These are phyloP conservation scores for Hesperophylax magnus DNA, from an alignment of 1,140 invertebrate genomes.

Conservation along the genomic window DNA sequence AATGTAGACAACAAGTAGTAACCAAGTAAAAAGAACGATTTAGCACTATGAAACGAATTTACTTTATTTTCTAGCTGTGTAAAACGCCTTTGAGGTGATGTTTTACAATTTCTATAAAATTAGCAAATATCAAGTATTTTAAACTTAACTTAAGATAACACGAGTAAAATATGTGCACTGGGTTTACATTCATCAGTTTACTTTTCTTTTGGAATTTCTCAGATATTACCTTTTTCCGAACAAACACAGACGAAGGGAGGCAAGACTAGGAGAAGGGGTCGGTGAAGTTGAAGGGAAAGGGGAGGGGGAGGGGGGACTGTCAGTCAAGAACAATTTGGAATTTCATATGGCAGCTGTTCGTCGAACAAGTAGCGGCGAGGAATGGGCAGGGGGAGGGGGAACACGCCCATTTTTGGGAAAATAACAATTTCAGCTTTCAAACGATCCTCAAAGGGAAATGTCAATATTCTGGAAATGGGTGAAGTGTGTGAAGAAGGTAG, in stretches of 20 bases:
- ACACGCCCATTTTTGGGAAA: slow-evolving; percentile 37
- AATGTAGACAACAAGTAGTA: no score
- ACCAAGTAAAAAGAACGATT: no score
- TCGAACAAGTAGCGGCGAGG: slow-evolving; percentile 5
- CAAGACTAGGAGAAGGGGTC: slow-evolving; percentile 12
- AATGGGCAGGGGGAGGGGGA: not conserved
- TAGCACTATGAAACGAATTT: no score
- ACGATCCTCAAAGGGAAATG: slow-evolving; percentile 15
- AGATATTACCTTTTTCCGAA: slow-evolving; percentile 32
- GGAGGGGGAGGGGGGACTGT: slow-evolving; percentile 47
- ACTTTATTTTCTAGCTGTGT: no score
- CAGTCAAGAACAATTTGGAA: slow-evolving; percentile 58
- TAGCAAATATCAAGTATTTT: no score
- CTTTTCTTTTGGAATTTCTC: slow-evolving; percentile 23
- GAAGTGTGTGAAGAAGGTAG: not conserved
- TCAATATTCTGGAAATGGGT: not conserved
- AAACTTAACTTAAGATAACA: no score
- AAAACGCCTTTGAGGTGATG: no score
- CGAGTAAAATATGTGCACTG: not conserved
- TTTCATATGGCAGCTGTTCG: slow-evolving; percentile 56
- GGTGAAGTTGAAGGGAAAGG: no score
- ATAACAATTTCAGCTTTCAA: slow-evolving; percentile 49
- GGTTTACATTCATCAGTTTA: not conserved
- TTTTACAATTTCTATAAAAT: no score
- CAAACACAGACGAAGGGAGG: slow-evolving; percentile 8